Evolutionary conservation across 2,888 invertebrate genomes (phyloP), one percentile per base, ranked within the genome.

Genomic region (Cremastinae sp.): DNA sequence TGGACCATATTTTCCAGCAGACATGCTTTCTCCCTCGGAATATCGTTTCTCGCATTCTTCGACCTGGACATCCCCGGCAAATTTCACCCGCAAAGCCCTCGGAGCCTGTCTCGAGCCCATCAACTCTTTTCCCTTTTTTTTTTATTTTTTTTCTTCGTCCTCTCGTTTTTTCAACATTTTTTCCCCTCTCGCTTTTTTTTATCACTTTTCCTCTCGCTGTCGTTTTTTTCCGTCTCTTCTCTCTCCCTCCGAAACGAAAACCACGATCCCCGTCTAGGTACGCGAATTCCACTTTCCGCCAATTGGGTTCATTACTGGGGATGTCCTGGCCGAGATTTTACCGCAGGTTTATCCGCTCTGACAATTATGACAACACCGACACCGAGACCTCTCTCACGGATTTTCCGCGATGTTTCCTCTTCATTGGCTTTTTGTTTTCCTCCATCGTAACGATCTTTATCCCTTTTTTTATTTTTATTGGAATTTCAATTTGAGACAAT

Each of bases 41-140:
- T 65, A 65, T 65, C 28, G 14, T 43, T 65, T 65, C 53, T 65
- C 53, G 64, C 64, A 41, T 53, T 65, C 64, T 41, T 51, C 22
- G 28, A 41, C 41, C 64, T 53, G 37, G 49, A 56, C 47, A 47
- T 49, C 61, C 61, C 61, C 22, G 62, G 56, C 22, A 49, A 69
- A 55, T 71, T 62, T 45, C 65, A 20, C 43, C 28, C 28, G 2
- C 28, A 28, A 28, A 28, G n/a, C n/a, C n/a, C n/a, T n/a, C 28
- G 28, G 2, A 3, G 28, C 28, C 28, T 5, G 5, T 5, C 2
- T 28, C 28, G 28, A 28, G 5, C 5, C 28, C 28, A 28, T 3
- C 2, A 28, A 5, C 28, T 28, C 5, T 5, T 28, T 28, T 28
- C 28, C 28, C 28, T 28, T 5, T 28, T 28, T 28, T 28, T 28